Evolutionary conservation across 2,797 vertebrate species (phyloP).

Genomic region (Hydrophis major): DNA sequence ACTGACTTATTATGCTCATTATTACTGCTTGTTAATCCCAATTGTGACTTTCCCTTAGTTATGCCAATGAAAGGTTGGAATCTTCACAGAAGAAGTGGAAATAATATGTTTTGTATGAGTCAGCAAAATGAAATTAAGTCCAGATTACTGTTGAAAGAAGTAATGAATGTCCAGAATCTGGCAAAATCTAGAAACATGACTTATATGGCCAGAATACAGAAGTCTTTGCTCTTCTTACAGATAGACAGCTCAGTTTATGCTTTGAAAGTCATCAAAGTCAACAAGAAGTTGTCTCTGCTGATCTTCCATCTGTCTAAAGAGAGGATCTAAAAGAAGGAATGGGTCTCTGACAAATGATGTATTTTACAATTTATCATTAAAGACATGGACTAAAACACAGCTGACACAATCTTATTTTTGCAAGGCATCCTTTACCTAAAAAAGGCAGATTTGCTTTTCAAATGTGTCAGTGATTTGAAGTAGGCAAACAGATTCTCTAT

Average conservation of each 20-base stretch:
- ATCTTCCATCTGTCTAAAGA: not conserved
- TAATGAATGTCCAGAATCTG: not conserved
- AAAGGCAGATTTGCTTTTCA: not conserved
- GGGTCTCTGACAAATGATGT: not conserved
- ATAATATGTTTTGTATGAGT: too few species aligned
- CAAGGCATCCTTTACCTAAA: not conserved
- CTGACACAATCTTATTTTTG: not conserved
- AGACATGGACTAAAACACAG: not conserved
- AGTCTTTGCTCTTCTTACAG: not conserved
- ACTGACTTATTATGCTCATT: not conserved
- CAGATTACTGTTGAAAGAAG: too few species aligned
- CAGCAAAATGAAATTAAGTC: too few species aligned
- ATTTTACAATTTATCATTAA: not conserved
- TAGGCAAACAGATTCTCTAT: not conserved
- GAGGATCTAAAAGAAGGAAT: not conserved
- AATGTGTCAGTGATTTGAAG: not conserved
- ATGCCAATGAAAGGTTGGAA: not conserved
- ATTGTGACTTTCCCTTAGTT: not conserved
- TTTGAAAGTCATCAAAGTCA: not conserved
- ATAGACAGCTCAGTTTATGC: not conserved
- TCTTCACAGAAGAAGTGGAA: not conserved
- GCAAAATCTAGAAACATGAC: not conserved
- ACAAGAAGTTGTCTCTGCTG: not conserved
- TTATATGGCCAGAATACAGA: not conserved
- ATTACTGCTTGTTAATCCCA: not conserved